phyloP scores from a whole-genome alignment of 2,113 vertebrate species.

The Neopipo cinnamomea region DNA sequence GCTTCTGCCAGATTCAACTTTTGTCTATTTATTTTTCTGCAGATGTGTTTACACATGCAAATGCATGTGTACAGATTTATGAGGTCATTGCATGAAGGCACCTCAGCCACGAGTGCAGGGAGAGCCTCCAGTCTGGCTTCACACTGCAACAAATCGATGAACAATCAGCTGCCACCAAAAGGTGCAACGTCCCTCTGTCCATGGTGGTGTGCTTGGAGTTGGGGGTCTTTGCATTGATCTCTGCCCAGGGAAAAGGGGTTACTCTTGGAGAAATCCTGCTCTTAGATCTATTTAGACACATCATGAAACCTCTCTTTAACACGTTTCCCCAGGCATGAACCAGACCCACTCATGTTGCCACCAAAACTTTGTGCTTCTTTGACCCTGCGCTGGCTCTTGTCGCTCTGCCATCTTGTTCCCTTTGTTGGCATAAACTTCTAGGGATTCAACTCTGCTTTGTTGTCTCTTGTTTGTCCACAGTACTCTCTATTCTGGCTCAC shows the following conservation, averaged over 20 bases:
- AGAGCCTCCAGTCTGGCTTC: neutral
- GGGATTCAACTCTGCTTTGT: neutral
- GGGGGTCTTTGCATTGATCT: neutral
- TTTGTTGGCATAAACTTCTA: neutral
- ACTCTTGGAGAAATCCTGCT: neutral
- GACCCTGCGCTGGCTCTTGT: neutral
- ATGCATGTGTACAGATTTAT: neutral
- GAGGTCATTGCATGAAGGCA: neutral
- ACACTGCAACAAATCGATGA: accelerated
- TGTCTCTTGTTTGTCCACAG: accelerated
- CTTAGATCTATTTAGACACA: neutral
- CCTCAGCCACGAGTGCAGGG: neutral
- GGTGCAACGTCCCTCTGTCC: accelerated
- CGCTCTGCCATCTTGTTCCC: neutral
- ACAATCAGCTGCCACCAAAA: neutral
- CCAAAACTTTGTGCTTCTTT: neutral
- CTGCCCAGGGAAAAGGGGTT: neutral
- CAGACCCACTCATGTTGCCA: neutral
- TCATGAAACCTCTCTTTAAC: accelerated
- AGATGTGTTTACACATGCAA: neutral
- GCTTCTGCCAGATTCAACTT: neutral
- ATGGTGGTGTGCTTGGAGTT: accelerated
- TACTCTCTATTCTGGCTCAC: neutral
- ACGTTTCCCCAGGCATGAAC: accelerated
- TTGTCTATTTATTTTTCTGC: neutral